Conservation (phyloP, 1,140 invertebrate species). For the Ericerus pela region DNA sequence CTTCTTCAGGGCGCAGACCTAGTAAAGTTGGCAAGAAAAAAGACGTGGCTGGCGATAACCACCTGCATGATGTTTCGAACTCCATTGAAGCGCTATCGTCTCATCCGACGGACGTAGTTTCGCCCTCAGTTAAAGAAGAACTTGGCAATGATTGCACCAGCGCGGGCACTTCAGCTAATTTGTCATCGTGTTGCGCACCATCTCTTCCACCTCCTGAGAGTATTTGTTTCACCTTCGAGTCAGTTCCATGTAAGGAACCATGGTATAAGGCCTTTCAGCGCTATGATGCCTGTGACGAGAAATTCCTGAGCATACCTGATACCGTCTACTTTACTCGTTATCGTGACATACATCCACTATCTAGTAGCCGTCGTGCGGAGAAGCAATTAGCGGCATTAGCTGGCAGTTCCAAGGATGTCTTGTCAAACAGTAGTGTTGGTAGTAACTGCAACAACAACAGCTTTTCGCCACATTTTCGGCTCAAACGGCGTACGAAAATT, state of each 20-base stretch:
- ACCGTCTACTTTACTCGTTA: too few relatives aligned
- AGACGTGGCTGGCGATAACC: constrained; percentile 29
- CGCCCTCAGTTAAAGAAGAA: constrained; percentile 33
- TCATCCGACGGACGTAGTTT: too few relatives aligned
- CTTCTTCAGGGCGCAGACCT: neutral
- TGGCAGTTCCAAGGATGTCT: too few relatives aligned
- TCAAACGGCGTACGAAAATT: neutral
- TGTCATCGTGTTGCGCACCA: constrained; percentile 32
- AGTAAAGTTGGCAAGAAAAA: constrained; percentile 17
- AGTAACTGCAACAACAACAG: too few relatives aligned
- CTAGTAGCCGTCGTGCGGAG: too few relatives aligned
- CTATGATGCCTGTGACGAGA: constrained; percentile 50
- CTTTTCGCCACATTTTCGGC: neutral
- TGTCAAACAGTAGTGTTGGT: too few relatives aligned
- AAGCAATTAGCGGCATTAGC: too few relatives aligned
- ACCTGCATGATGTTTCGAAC: too few relatives aligned
- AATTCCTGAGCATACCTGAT: neutral
- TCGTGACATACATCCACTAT: too few relatives aligned
- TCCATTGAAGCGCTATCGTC: too few relatives aligned
- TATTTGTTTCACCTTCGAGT: constrained; percentile 47
- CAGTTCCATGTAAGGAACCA: constrained; percentile 48
- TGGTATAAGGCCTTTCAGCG: constrained; percentile 63
- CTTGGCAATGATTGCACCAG: constrained; percentile 22
- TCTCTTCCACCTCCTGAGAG: neutral
- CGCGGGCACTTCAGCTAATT: too few relatives aligned